These are phyloP conservation scores for Hydrocynus forskahlii DNA, from an alignment of 2,797 vertebrate species.

Conservation along the genomic window DNA sequence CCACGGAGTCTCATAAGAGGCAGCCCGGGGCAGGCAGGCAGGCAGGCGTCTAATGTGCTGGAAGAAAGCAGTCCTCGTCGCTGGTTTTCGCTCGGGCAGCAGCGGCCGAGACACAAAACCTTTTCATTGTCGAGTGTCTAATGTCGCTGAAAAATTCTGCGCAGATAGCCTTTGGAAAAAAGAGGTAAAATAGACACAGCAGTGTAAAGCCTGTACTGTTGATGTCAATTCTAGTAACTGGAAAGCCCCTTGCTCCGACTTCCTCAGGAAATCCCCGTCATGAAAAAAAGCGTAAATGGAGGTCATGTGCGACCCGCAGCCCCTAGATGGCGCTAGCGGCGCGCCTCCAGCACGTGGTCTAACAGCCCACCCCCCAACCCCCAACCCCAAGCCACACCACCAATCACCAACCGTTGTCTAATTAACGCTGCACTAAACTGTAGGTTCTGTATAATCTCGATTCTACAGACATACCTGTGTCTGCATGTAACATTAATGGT, in stretches of 20 bases:
- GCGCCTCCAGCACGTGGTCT: neutral
- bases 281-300: conserved; percentile 64
- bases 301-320: neutral
- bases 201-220: conserved; percentile 52
- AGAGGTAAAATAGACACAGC: conserved; percentile 43
- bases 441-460: no score
- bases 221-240: conserved; percentile 64
- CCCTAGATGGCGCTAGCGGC: conserved; percentile 58
- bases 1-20: conserved; percentile 56
- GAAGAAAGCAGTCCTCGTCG: conserved; percentile 32
- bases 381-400: no score
- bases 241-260: conserved; percentile 81
- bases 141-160: conserved; percentile 3
- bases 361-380: neutral
- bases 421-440: neutral
- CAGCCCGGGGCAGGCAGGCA: conserved; percentile 29
- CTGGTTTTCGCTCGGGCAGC: conserved; percentile 43
- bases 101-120: conserved; percentile 24
- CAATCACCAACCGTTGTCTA: neutral
- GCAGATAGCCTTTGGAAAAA: conserved; percentile 35
- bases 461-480: no score
- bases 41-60: conserved; percentile 39
- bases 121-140: conserved; percentile 47
- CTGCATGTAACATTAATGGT: no score
- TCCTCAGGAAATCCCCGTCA: conserved; percentile 87